Percentiles rank a stretch among this genome's conserved stretches.
phyloP scores from a whole-genome alignment of 2,888 invertebrate genomes.

The Perithous albicinctus region DNA sequence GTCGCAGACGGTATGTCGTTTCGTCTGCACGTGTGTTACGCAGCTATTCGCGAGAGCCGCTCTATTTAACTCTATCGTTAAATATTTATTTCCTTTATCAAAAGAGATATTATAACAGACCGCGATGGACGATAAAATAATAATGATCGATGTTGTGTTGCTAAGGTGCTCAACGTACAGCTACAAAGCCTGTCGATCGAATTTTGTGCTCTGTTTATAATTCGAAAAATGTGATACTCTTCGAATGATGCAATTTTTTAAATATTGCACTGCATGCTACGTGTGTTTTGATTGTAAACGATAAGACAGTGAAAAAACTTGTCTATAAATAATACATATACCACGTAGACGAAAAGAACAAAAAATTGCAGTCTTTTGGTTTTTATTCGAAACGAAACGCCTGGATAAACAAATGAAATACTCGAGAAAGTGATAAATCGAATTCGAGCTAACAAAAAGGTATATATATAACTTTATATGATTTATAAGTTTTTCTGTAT shows the following conservation, averaged over 20 bases:
- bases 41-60: conserved; percentile 6
- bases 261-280: conserved; percentile 1
- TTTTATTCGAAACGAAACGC: not conserved
- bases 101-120: not conserved
- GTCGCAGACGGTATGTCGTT: conserved; percentile 34
- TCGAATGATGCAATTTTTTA: conserved; percentile 48
- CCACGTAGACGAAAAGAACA: not conserved
- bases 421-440: conserved; percentile 2
- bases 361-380: not conserved
- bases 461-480: not conserved
- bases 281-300: not conserved
- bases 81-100: not conserved
- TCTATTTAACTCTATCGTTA: not conserved
- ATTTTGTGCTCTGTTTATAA: conserved; percentile 7
- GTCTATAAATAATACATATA: not conserved
- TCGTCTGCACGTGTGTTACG: conserved; percentile 24
- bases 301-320: not conserved
- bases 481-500: not conserved
- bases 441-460: not conserved
- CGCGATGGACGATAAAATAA: not conserved
- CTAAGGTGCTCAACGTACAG: not conserved
- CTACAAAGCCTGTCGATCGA: not conserved
- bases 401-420: conserved; percentile 1
- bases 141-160: conserved; percentile 24
- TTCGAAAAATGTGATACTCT: conserved; percentile 3